Evolutionary conservation across 2,888 invertebrate species (phyloP), one percentile per base, ranked within the genome.

Genomic region (Acanthosepion pharaonis): DNA sequence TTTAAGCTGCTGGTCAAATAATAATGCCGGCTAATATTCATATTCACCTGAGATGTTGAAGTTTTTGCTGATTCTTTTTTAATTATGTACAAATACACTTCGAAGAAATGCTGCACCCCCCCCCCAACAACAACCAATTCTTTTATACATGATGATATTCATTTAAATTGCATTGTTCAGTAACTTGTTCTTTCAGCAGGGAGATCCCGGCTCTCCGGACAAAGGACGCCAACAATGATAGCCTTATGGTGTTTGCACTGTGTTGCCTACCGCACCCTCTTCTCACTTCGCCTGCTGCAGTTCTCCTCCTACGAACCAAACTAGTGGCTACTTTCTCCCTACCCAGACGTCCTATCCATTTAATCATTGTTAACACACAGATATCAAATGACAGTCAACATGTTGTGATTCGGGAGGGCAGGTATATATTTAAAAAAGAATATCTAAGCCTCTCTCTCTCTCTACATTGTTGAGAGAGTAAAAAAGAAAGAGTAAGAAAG

Each of bases 361-460:
- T 53, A 93, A 25, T 42, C 93, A 51, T n/a, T 93, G 51, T 93
- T 49, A 51, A 93, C 53, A 49, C n/a, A 78, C 78, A 78, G n/a
- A 78, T 78, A 78, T 78, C 78, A 78, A 78, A 78, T 78, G 78
- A 78, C 78, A 78, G 78, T 78, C 78, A 78, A 78, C 78, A 78
- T 33, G 78, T 78, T 78, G 78, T 0, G 78, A 33, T 4, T 5
- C 4, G 2, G n/a, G 78, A n/a, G n/a, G n/a, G n/a, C 5, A 18
- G 11, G n/a, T 64, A 28, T 23, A 64, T 25, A 64, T 78, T 78
- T 78, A 15, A 78, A 18, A 78, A 78, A 78, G 15, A 78, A n/a
- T 55, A 15, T 55, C 55, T 55, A 23, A 18, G 18, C 1, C 55
- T 55, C 55, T 55, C 55, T 55, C 18, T 55, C 55, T 55, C 55